phyloP scores from a whole-genome alignment of 2,113 vertebrate genomes.

The Nansenia antarctica region DNA sequence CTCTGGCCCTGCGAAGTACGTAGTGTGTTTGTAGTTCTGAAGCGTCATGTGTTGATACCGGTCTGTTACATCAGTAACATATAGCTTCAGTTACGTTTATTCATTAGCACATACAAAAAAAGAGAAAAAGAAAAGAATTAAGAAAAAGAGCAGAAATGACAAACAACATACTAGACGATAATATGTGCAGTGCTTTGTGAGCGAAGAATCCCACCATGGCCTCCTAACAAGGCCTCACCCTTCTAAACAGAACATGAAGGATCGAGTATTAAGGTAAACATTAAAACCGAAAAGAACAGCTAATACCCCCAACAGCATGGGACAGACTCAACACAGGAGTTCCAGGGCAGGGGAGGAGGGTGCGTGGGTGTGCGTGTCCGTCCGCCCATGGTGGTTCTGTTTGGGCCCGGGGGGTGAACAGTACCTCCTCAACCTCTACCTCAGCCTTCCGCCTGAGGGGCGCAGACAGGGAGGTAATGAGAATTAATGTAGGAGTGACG shows the following conservation, averaged over 20 bases:
- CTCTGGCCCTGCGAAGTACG: too few relatives aligned
- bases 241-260: too few relatives aligned
- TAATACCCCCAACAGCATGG: too few relatives aligned
- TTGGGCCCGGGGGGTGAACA: background rate
- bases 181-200: too few relatives aligned
- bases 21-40: background rate
- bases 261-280: too few relatives aligned
- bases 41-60: background rate
- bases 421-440: background rate
- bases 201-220: too few relatives aligned
- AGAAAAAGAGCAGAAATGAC: too few relatives aligned
- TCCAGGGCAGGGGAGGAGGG: background rate
- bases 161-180: too few relatives aligned
- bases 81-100: background rate
- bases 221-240: too few relatives aligned
- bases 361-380: background rate
- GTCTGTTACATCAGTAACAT: too few relatives aligned
- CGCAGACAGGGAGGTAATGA: slow-evolving; percentile 50
- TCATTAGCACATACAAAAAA: background rate
- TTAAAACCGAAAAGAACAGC: too few relatives aligned
- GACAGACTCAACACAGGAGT: background rate
- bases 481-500: slow-evolving; percentile 52
- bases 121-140: background rate
- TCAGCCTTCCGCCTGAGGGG: background rate
- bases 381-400: background rate